A percentile compares a stretch with the other conserved stretches of the same genome.
phyloP scores from a whole-genome alignment of 2,888 invertebrate genomes.

The Bombylius major region DNA sequence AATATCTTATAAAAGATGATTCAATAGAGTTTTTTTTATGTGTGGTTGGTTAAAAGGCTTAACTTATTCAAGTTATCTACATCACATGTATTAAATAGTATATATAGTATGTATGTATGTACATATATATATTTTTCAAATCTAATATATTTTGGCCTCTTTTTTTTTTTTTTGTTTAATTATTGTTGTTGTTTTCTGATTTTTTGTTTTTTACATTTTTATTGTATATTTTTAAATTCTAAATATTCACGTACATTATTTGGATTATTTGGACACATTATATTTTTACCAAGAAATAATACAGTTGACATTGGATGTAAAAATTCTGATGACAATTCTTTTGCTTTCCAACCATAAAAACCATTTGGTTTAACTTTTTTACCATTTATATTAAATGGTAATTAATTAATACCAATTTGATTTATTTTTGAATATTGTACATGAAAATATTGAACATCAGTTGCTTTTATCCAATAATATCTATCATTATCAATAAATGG shows the following conservation, averaged over 20 bases:
- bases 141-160: too few relatives aligned
- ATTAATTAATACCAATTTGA: constrained; percentile 62
- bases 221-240: constrained; percentile 50
- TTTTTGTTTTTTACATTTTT: neutral
- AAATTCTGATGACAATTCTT: constrained; percentile 76
- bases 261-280: constrained; percentile 78
- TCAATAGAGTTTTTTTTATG: too few relatives aligned
- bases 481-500: constrained; percentile 67
- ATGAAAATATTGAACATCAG: constrained; percentile 75
- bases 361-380: constrained; percentile 78
- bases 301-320: constrained; percentile 78
- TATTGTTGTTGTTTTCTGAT: too few relatives aligned
- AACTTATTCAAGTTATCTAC: too few relatives aligned
- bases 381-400: constrained; percentile 73
- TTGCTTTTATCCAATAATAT: constrained; percentile 82
- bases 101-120: too few relatives aligned
- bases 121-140: too few relatives aligned
- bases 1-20: too few relatives aligned
- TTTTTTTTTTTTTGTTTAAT: too few relatives aligned
- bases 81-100: too few relatives aligned
- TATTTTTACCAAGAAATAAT: constrained; percentile 65
- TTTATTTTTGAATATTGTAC: constrained; percentile 71
- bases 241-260: constrained; percentile 81
- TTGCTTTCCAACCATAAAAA: constrained; percentile 65
- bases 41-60: too few relatives aligned